phyloP scores from a whole-genome alignment of 2,888 invertebrate genomes.

The Cerceris rybyensis region DNA sequence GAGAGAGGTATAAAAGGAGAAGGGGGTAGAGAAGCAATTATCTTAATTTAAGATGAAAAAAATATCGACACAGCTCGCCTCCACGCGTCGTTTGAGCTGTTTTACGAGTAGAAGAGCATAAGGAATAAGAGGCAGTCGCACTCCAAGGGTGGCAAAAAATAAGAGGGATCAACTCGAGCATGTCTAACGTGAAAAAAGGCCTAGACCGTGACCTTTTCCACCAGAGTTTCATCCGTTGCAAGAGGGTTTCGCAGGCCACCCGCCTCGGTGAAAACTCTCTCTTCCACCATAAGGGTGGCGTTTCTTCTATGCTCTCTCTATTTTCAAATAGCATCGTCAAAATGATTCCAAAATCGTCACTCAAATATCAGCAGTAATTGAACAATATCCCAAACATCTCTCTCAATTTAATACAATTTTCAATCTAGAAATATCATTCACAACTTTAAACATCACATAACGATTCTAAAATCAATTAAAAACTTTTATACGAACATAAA shows the following conservation, averaged over 20 bases:
- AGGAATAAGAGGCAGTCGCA: conserved; percentile 50
- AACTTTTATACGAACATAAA: too few species aligned
- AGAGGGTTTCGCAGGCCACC: conserved; percentile 46
- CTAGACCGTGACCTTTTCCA: conserved; percentile 73
- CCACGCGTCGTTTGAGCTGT: conserved; percentile 59
- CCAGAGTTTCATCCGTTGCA: conserved; percentile 63
- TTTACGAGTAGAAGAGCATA: conserved; percentile 49
- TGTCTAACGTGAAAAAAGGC: conserved; percentile 65
- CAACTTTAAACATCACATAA: too few species aligned
- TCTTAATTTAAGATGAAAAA: background rate
- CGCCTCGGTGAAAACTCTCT: conserved; percentile 4
- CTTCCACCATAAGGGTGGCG: background rate
- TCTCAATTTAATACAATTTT: too few species aligned
- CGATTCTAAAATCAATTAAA: too few species aligned
- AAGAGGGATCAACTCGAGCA: conserved; percentile 24
- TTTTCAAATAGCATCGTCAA: too few species aligned
- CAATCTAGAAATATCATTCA: too few species aligned
- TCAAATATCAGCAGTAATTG: too few species aligned
- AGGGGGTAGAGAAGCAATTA: too few species aligned
- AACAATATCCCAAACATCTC: too few species aligned
- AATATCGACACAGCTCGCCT: conserved; percentile 6
- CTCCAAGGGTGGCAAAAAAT: conserved; percentile 24
- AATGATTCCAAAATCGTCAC: too few species aligned
- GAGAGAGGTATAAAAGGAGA: too few species aligned
- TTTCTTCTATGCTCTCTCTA: background rate